phyloP scores from a whole-genome alignment of 2,113 vertebrate species.

The Natator depressus region DNA sequence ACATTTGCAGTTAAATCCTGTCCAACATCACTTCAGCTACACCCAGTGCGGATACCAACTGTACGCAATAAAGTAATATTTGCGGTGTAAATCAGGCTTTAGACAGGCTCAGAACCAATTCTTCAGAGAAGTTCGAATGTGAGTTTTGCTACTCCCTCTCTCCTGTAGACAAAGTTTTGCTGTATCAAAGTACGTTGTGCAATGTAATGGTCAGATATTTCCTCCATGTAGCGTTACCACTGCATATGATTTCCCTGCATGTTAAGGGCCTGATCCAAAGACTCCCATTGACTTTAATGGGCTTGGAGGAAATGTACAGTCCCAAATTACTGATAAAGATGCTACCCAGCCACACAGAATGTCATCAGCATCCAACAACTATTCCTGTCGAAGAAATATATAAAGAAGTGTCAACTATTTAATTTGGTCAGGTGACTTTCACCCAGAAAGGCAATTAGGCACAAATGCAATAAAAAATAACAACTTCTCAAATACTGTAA shows the following conservation, averaged over 20 bases:
- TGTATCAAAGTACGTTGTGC: background rate
- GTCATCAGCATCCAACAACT: conserved; percentile 5
- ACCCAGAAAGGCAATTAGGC: background rate
- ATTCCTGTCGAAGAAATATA: background rate
- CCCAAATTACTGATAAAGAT: background rate
- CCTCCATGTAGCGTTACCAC: background rate
- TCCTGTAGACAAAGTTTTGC: background rate
- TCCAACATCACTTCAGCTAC: rapidly evolving
- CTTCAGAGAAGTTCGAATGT: background rate
- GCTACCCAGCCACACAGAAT: background rate
- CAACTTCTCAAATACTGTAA: background rate
- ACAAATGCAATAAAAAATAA: background rate
- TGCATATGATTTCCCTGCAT: background rate
- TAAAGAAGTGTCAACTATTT: background rate
- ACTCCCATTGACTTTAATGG: rapidly evolving
- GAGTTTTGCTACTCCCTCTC: background rate
- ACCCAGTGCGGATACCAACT: rapidly evolving
- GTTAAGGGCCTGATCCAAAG: background rate
- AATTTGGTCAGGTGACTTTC: background rate
- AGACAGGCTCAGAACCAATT: background rate
- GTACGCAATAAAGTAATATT: background rate
- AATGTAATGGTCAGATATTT: rapidly evolving
- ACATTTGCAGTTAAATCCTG: background rate
- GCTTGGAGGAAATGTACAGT: background rate
- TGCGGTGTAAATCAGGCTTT: rapidly evolving